These are phyloP conservation scores for Gorsachius goisagi DNA, from an alignment of 2,113 vertebrate genomes.

Conservation along the genomic window DNA sequence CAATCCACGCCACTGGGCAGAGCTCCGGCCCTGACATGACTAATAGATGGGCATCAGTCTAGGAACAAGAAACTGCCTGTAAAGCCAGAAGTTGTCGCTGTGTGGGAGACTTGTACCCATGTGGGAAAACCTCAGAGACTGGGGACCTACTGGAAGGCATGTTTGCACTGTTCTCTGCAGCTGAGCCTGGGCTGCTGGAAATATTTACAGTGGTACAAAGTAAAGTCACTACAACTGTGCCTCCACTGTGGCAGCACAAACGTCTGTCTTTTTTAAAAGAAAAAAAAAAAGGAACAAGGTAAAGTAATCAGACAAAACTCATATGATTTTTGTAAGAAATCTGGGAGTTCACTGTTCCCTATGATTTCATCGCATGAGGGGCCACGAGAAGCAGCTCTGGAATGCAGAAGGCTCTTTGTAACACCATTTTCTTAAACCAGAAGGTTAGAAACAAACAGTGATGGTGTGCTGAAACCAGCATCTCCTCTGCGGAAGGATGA, in stretches of 20 bases:
- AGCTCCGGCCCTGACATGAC: background rate
- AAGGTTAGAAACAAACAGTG: background rate
- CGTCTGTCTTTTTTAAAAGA: background rate
- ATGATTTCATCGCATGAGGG: background rate
- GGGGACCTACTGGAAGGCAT: background rate
- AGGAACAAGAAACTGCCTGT: background rate
- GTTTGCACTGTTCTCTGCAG: background rate
- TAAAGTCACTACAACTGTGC: background rate
- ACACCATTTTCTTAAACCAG: background rate
- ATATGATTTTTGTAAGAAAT: background rate
- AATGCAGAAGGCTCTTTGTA: background rate
- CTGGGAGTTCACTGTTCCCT: background rate
- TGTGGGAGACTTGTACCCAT: background rate
- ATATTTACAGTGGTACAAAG: background rate
- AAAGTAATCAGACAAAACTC: background rate
- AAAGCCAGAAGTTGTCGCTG: background rate
- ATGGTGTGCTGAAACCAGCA: background rate
- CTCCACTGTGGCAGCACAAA: background rate
- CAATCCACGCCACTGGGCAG: background rate
- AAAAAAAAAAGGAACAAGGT: background rate
- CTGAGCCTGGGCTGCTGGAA: background rate
- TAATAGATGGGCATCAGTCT: background rate
- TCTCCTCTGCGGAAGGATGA: too few relatives aligned
- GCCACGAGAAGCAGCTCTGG: background rate
- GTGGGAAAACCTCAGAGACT: background rate